These are phyloP conservation scores for Drosophila falleni DNA, from an alignment of 2,888 invertebrate species.

Conservation along the genomic window DNA sequence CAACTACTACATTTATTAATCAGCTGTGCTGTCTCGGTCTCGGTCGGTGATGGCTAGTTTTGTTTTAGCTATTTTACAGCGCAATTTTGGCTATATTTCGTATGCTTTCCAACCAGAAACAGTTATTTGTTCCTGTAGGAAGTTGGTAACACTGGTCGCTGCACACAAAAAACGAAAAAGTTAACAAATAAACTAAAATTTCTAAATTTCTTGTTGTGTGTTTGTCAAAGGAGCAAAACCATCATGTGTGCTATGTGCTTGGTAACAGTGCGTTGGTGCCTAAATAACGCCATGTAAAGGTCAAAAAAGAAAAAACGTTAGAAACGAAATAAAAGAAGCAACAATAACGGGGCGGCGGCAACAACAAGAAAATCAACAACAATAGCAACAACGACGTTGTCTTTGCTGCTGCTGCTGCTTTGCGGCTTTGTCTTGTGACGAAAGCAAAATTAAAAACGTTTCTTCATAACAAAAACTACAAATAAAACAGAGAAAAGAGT, in stretches of 20 bases:
- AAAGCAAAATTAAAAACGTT: constrained; percentile 45
- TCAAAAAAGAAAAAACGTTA: constrained; percentile 8
- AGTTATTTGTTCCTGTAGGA: no score
- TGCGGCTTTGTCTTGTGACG: constrained; percentile 58
- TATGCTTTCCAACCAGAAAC: no score
- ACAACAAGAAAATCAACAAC: constrained; percentile 37
- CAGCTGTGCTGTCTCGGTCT: no score
- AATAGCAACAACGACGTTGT: constrained; percentile 31
- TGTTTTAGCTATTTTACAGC: no score
- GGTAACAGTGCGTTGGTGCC: constrained; percentile 37
- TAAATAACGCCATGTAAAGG: constrained; percentile 40
- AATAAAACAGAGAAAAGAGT: not conserved
- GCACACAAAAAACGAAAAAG: constrained; percentile 31
- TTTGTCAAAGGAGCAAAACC: constrained; percentile 11
- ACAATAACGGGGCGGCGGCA: constrained; percentile 69
- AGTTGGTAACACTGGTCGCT: constrained; percentile 10
- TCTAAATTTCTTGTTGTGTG: constrained; percentile 20
- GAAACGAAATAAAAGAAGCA: constrained; percentile 29
- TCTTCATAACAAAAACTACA: constrained; percentile 14
- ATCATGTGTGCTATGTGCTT: constrained; percentile 35
- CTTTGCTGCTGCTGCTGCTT: constrained; percentile 21
- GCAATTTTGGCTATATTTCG: no score
- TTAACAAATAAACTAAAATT: constrained; percentile 36
- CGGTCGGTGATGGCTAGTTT: no score
- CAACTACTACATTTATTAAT: no score